phyloP scores from a whole-genome alignment of 2,113 vertebrate genomes.

The Bubalus kerabau region DNA sequence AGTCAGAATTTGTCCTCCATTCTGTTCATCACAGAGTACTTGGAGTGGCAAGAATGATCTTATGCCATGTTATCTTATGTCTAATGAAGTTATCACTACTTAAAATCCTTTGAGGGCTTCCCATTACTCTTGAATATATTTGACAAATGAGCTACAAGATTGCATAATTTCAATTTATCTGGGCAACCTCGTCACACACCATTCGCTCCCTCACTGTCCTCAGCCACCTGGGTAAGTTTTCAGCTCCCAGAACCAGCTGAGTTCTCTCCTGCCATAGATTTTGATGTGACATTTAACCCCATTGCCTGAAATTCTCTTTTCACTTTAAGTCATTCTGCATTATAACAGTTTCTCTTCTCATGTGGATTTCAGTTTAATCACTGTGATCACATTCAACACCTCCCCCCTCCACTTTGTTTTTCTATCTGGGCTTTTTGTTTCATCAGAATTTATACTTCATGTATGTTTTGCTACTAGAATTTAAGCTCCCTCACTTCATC shows the following conservation, averaged over 20 bases:
- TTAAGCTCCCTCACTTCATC: not conserved
- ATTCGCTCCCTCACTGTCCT: not conserved
- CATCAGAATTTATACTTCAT: not conserved
- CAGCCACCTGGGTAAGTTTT: not conserved
- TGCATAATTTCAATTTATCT: not conserved
- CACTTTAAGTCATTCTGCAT: not conserved
- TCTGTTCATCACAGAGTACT: not conserved
- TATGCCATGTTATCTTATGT: not conserved
- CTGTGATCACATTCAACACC: not conserved
- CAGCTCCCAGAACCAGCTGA: not conserved
- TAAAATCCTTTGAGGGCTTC: not conserved
- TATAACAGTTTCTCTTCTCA: not conserved
- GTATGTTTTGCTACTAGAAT: not conserved
- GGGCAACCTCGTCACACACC: accelerated
- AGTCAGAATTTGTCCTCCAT: not conserved
- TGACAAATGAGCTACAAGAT: not conserved
- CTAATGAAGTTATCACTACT: not conserved
- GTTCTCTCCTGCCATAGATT: not conserved
- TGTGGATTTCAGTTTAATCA: not conserved
- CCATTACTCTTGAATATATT: not conserved
- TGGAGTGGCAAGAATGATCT: not conserved
- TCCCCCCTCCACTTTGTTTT: not conserved
- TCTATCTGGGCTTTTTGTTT: not conserved
- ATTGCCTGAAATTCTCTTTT: not conserved
- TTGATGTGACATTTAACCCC: not conserved